Evolutionary conservation across 2,888 invertebrate genomes (phyloP).

Genomic region (Sipunculus nudus): DNA sequence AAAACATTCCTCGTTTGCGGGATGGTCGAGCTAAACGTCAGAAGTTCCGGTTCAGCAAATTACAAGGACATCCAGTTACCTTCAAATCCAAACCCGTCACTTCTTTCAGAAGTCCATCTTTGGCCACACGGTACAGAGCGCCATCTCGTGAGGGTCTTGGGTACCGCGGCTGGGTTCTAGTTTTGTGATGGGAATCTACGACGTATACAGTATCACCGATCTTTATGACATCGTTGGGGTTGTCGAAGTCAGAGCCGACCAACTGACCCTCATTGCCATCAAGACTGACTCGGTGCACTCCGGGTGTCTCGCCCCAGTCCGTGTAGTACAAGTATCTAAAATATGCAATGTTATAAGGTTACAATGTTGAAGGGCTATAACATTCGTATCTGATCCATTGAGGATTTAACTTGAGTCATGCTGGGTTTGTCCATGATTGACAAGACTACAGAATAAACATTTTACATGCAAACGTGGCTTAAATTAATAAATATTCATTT

Average conservation of each 20-base stretch:
- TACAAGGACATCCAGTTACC: not conserved
- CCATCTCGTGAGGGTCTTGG: not conserved
- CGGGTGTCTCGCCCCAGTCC: conserved; percentile 48
- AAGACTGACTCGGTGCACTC: conserved; percentile 45
- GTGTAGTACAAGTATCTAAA: conserved; percentile 53
- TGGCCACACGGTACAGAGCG: conserved; percentile 3
- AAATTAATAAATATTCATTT: no score
- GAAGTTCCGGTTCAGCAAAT: no score
- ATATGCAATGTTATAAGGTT: no score
- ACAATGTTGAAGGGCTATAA: no score
- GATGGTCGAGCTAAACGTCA: no score
- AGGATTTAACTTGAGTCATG: no score
- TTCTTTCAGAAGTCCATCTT: not conserved
- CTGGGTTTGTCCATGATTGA: no score
- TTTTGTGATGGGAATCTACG: conserved; percentile 48
- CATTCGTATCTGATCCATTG: no score
- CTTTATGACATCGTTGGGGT: conserved; percentile 49
- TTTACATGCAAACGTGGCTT: no score
- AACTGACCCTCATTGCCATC: conserved; percentile 47
- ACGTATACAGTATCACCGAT: conserved; percentile 43
- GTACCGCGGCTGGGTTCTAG: conserved; percentile 36
- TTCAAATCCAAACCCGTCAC: not conserved
- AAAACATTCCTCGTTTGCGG: no score
- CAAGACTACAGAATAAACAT: no score
- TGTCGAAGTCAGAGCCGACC: conserved; percentile 39